Conservation (phyloP, 2,797 vertebrate genomes). For the Sarcophilus harrisii region DNA sequence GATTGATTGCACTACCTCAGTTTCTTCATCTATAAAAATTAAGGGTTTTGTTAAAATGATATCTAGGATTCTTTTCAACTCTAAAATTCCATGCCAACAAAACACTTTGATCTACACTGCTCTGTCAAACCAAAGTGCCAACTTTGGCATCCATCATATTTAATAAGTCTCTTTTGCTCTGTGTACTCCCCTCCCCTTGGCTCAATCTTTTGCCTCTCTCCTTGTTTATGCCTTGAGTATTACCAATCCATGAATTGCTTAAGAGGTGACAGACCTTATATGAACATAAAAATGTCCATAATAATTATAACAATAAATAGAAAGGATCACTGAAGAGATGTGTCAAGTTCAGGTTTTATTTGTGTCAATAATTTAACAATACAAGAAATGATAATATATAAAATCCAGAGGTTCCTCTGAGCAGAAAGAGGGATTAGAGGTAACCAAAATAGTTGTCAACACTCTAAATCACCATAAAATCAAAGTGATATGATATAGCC, state of each 20-base stretch:
- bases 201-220: constrained; percentile 21
- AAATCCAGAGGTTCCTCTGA: constrained; percentile 26
- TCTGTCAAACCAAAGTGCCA: constrained; percentile 50
- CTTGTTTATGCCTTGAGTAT: background rate
- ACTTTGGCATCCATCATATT: constrained; percentile 48
- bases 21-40: constrained; percentile 65
- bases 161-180: constrained; percentile 23
- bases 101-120: constrained; percentile 72
- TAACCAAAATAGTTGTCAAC: background rate
- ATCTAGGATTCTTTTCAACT: constrained; percentile 60
- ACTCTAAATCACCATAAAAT: constrained; percentile 65
- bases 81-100: constrained; percentile 60
- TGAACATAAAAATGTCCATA: constrained; percentile 46
- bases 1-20: background rate
- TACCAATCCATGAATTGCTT: constrained; percentile 40
- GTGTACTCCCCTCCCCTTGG: background rate
- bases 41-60: constrained; percentile 63
- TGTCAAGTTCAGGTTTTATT: background rate
- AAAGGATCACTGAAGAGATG: constrained; percentile 6
- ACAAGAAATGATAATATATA: constrained; percentile 34
- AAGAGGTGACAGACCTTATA: constrained; percentile 1
- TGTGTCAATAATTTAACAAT: constrained; percentile 33
- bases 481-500: background rate
- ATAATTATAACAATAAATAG: constrained; percentile 28
- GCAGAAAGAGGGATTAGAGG: constrained; percentile 9